A percentile compares a stretch with the other conserved stretches of the same genome.
phyloP scores from a whole-genome alignment of 2,113 vertebrate species.

The Montifringilla adamsi region DNA sequence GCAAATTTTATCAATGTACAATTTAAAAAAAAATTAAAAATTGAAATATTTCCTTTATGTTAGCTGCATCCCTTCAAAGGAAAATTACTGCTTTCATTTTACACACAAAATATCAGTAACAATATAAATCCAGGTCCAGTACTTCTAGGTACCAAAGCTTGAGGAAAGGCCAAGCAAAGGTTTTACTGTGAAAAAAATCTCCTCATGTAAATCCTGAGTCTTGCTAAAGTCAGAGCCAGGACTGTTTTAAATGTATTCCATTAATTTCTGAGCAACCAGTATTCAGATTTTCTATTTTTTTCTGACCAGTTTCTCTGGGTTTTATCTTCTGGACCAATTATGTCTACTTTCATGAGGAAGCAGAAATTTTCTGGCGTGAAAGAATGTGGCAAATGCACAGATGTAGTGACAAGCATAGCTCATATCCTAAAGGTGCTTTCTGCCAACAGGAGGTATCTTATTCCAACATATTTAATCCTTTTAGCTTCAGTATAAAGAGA shows the following conservation, averaged over 20 bases:
- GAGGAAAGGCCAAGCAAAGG: not conserved
- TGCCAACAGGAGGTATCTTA: not conserved
- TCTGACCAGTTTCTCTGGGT: not conserved
- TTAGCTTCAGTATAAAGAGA: not conserved
- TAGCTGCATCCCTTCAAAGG: not conserved
- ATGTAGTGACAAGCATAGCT: not conserved
- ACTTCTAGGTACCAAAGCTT: not conserved
- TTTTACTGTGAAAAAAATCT: not conserved
- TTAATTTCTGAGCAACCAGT: not conserved
- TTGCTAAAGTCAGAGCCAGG: not conserved
- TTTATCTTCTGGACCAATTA: not conserved
- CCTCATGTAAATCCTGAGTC: not conserved
- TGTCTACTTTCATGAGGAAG: not conserved
- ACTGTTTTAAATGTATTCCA: not conserved
- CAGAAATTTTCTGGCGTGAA: not conserved
- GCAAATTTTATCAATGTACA: not conserved
- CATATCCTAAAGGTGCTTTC: not conserved
- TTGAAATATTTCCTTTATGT: not conserved
- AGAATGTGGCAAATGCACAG: not conserved
- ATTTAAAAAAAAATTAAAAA: not conserved
- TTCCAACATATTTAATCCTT: not conserved
- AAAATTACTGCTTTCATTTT: not conserved
- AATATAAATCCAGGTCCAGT: not conserved
- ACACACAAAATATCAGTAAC: not conserved
- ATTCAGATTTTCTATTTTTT: not conserved